Conservation (phyloP, 2,888 invertebrate genomes). For the Ormyrus labotus region DNA sequence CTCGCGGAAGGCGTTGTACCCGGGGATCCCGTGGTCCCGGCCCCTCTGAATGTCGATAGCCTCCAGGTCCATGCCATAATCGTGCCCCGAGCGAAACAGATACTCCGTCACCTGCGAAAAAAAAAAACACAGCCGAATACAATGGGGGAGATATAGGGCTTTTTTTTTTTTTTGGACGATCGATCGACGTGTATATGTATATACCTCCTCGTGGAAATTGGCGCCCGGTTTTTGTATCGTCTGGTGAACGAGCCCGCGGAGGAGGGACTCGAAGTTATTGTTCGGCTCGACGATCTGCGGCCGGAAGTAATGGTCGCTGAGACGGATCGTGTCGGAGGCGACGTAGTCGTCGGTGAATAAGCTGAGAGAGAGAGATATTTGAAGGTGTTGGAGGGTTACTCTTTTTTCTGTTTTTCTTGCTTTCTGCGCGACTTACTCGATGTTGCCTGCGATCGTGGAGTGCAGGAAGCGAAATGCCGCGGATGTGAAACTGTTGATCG, state of each 20-base stretch:
- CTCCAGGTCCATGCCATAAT: slow-evolving; percentile 79
- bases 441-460: slow-evolving; percentile 78
- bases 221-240: slow-evolving; percentile 79
- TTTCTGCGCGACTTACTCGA: slow-evolving; percentile 61
- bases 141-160: not conserved
- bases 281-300: slow-evolving; percentile 77
- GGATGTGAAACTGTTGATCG: slow-evolving; percentile 81
- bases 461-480: slow-evolving; percentile 83
- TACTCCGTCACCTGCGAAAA: slow-evolving; percentile 70
- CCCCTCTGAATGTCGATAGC: slow-evolving; percentile 82
- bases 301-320: slow-evolving; percentile 79
- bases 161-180: not conserved
- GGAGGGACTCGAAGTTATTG: slow-evolving; percentile 77
- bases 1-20: slow-evolving; percentile 81
- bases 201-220: slow-evolving; percentile 77
- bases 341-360: slow-evolving; percentile 48
- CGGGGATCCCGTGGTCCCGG: slow-evolving; percentile 81
- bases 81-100: slow-evolving; percentile 68
- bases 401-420: not conserved
- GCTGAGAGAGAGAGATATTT: slow-evolving; percentile 22
- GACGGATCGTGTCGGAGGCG: slow-evolving; percentile 66
- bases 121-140: not conserved
- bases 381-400: not conserved
- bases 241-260: slow-evolving; percentile 79
- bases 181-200: not conserved